Percentiles rank a stretch among this genome's conserved stretches.
phyloP scores from a whole-genome alignment of 2,113 vertebrate genomes.

The Antechinus flavipes region DNA sequence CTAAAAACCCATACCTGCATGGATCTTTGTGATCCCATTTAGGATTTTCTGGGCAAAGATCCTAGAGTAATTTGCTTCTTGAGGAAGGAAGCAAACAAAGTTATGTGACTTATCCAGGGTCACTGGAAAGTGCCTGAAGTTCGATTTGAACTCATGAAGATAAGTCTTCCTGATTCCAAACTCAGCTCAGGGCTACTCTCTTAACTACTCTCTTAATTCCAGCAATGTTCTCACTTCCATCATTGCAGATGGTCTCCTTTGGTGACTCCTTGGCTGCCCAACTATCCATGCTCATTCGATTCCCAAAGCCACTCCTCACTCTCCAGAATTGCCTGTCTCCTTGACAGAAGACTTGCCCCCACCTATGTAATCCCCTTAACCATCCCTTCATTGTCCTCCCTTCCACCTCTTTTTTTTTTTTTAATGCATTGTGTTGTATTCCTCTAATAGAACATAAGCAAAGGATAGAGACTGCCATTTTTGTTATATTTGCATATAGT shows the following conservation, averaged over 20 bases:
- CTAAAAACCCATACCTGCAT: neutral
- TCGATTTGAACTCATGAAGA: neutral
- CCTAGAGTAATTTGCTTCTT: neutral
- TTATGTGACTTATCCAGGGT: neutral
- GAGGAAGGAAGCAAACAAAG: neutral
- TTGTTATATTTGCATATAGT: neutral
- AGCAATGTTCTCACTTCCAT: neutral
- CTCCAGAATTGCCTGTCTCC: neutral
- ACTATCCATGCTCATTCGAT: neutral
- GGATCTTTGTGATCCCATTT: neutral
- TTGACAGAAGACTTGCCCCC: neutral
- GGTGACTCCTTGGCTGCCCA: neutral
- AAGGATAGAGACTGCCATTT: neutral
- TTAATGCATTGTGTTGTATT: neutral
- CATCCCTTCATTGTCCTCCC: neutral
- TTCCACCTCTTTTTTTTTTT: neutral
- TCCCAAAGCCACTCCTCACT: neutral
- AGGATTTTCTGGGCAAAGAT: neutral
- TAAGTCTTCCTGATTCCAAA: neutral
- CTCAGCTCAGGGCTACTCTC: neutral
- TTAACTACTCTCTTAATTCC: neutral
- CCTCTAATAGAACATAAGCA: neutral
- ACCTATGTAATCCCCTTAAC: neutral
- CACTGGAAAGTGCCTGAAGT: neutral
- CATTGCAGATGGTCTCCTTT: neutral